A percentile compares a stretch with the other conserved stretches of the same genome.
phyloP scores from a whole-genome alignment of 2,888 invertebrate genomes.

The Epinotia demarniana region DNA sequence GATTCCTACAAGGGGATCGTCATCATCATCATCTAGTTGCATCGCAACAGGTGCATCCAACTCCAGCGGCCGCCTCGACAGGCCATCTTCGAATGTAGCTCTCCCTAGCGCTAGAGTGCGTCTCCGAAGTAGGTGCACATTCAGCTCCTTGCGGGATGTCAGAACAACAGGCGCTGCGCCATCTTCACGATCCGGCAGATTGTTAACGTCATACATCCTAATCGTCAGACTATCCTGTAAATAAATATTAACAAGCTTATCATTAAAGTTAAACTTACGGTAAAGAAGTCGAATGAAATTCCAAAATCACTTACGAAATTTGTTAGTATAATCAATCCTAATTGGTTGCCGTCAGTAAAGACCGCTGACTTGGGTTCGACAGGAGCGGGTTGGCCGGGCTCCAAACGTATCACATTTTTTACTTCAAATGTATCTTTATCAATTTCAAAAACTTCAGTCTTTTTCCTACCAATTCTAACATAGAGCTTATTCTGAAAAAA shows the following conservation, averaged over 20 bases:
- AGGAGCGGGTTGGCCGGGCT: constrained; percentile 63
- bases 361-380: constrained; percentile 73
- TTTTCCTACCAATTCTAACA: constrained; percentile 86
- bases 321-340: constrained; percentile 80
- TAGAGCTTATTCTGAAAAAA: constrained; percentile 90
- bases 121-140: constrained; percentile 72
- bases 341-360: constrained; percentile 77
- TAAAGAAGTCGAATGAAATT: not conserved
- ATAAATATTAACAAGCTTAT: not conserved
- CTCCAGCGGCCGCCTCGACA: constrained; percentile 64
- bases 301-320: constrained; percentile 67
- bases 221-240: constrained; percentile 73
- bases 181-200: constrained; percentile 56
- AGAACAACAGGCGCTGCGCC: constrained; percentile 58
- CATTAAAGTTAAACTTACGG: not conserved
- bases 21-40: constrained; percentile 86
- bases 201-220: constrained; percentile 70
- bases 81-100: constrained; percentile 72
- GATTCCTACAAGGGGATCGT: constrained; percentile 92
- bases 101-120: constrained; percentile 71
- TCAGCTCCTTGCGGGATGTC: constrained; percentile 66
- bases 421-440: constrained; percentile 75
- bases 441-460: constrained; percentile 77
- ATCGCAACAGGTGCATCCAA: constrained; percentile 82
- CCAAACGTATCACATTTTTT: constrained; percentile 65